Evolutionary conservation across 2,113 vertebrate genomes (phyloP).

Genomic region (Poecile atricapillus): DNA sequence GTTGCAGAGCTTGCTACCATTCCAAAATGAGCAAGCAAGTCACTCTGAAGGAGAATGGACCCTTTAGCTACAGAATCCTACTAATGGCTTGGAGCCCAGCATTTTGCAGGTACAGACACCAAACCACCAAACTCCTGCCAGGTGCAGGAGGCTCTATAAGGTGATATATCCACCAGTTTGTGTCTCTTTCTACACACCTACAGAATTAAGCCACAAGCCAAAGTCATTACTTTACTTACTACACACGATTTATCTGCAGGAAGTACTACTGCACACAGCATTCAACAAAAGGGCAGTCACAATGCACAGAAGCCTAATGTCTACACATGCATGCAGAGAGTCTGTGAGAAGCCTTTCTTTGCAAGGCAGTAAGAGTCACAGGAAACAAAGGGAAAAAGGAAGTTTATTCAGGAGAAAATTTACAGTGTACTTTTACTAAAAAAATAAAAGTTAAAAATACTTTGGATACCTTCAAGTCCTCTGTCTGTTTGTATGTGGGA

Average conservation of each 20-base stretch:
- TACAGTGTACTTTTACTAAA: neutral
- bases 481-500: neutral
- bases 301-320: neutral
- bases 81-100: neutral
- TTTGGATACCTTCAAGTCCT: neutral
- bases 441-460: neutral
- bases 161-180: neutral
- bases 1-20: neutral
- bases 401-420: neutral
- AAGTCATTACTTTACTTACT: neutral
- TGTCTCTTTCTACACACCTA: neutral
- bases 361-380: neutral
- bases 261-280: neutral
- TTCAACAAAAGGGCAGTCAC: neutral
- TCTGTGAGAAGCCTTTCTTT: neutral
- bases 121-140: neutral
- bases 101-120: neutral
- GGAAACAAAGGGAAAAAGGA: neutral
- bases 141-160: neutral
- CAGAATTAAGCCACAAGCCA: neutral
- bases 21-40: neutral
- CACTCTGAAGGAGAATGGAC: rapidly evolving
- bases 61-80: neutral
- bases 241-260: neutral
- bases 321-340: neutral